Conservation (phyloP, 2,113 vertebrate genomes). For the Turnix velox region DNA sequence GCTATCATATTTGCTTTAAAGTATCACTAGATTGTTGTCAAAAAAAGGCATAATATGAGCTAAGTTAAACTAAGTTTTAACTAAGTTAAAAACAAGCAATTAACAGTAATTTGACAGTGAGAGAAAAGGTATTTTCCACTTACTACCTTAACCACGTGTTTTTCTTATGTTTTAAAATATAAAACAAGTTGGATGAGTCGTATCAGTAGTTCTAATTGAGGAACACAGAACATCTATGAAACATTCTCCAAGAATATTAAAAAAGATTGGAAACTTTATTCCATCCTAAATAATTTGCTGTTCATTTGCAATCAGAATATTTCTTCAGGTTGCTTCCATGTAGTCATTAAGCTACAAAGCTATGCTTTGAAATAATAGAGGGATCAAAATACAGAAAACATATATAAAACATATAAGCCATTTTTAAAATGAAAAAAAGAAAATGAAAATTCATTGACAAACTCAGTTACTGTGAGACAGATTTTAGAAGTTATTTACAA, state of each 20-base stretch:
- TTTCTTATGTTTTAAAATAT: neutral
- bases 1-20: neutral
- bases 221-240: neutral
- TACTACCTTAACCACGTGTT: neutral
- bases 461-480: neutral
- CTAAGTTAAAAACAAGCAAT: neutral
- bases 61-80: no score
- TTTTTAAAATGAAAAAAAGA: neutral
- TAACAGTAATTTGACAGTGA: neutral
- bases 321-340: neutral
- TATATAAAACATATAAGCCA: neutral
- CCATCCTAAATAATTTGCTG: neutral
- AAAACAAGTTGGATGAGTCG: fast-evolving
- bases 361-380: neutral
- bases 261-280: neutral
- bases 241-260: neutral
- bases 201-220: neutral
- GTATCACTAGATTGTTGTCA: neutral
- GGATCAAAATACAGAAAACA: neutral
- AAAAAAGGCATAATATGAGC: neutral
- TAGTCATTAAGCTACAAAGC: neutral
- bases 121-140: neutral
- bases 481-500: neutral
- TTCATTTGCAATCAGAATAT: neutral
- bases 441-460: neutral